phyloP scores from a whole-genome alignment of 2,113 vertebrate genomes.

The Aptenodytes patagonicus region DNA sequence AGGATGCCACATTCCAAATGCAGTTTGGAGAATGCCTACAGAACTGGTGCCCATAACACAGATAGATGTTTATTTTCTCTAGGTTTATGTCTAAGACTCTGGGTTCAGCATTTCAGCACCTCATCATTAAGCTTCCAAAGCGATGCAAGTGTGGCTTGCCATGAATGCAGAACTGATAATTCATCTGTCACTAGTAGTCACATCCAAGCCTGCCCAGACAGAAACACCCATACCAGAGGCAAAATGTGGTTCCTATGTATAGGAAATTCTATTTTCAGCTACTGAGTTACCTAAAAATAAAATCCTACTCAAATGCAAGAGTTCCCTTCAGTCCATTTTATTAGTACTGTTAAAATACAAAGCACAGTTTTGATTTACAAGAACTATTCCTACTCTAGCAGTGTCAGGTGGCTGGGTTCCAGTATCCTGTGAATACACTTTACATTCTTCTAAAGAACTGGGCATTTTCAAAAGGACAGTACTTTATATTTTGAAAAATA shows the following conservation, averaged over 20 bases:
- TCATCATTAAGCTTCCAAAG: background rate
- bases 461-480: constrained; percentile 4
- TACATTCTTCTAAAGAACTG: constrained; percentile 32
- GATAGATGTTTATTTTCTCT: constrained; percentile 47
- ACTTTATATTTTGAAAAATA: constrained; percentile 48
- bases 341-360: constrained; percentile 18
- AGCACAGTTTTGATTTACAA: background rate
- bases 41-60: constrained; percentile 9
- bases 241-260: constrained; percentile 1
- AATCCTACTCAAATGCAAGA: background rate
- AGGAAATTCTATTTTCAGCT: constrained; percentile 13
- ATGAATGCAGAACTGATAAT: constrained; percentile 35
- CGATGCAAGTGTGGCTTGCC: background rate
- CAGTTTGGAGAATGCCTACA: constrained; percentile 11
- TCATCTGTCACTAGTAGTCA: background rate
- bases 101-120: constrained; percentile 33
- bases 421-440: background rate
- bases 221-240: background rate
- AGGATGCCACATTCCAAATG: background rate
- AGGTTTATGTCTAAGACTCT: background rate
- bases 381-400: background rate
- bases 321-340: constrained; percentile 16
- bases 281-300: constrained; percentile 36
- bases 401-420: background rate
- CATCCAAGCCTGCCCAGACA: background rate